phyloP scores from a whole-genome alignment of 2,797 vertebrate genomes.

The Smutsia gigantea region DNA sequence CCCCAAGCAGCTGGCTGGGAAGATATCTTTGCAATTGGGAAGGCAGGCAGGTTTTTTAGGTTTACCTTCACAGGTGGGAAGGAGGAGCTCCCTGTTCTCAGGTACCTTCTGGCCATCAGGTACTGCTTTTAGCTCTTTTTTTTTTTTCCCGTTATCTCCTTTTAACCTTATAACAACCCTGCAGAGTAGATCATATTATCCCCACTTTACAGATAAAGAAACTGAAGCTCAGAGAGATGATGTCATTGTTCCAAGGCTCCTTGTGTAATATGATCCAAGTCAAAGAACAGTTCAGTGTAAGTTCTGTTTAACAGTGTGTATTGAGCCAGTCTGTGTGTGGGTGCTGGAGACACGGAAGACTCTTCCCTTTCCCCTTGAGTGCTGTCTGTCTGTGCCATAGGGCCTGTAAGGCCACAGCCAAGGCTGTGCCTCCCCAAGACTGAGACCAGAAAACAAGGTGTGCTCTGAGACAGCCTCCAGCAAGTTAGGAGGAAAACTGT shows the following conservation, averaged over 20 bases:
- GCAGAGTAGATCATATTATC: neutral
- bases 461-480: neutral
- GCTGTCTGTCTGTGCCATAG: neutral
- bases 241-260: neutral
- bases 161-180: neutral
- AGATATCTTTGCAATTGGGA: conserved; percentile 59
- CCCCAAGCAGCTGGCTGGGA: conserved; percentile 65
- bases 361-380: neutral
- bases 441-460: neutral
- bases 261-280: neutral
- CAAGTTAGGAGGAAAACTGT: neutral
- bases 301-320: neutral
- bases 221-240: neutral
- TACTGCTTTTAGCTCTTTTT: neutral
- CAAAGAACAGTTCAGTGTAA: neutral
- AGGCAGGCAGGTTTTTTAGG: neutral
- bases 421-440: neutral
- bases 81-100: neutral
- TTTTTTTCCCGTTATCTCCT: neutral
- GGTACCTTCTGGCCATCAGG: neutral
- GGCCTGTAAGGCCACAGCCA: neutral
- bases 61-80: neutral
- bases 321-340: neutral
- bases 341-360: neutral
- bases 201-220: conserved; percentile 31